Base-by-base conservation (phyloP, 1,140 invertebrate species). In the Caenorhabditis remanei region DNA sequence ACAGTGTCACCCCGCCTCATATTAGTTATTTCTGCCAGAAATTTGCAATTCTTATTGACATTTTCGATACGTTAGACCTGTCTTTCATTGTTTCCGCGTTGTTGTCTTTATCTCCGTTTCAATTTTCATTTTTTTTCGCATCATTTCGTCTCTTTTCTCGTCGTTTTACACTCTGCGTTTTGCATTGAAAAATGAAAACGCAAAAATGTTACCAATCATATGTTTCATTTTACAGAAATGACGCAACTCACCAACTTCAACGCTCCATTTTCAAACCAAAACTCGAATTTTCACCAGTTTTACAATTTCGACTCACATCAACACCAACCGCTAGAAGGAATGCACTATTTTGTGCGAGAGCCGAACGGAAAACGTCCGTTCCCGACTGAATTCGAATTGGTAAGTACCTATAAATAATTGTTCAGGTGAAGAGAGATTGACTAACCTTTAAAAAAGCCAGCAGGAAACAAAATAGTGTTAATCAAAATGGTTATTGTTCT, bases 341-440 rank as follows among this genome's bases (percentile, higher is more conserved):
- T 50, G 7, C 40, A 24, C 14, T 79, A 79, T 79, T 79, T 53
- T 79, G 71, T 79, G 7, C 6, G 71, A 24, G 71, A 79, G 40
- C 71, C 71, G 0, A 79, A 79, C 40, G 71, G 71, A 50, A 79
- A 79, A 79, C 71, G 71, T 7, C 71, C 71, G n/a, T 79, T 79
- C 53, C 71, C 71, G n/a, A 40, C n/a, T 11, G 71, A 79, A 53
- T 79, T 79, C 40, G 71, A 79, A 53, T 46, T 79, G 71, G 71
- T 79, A n/a, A 79, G 71, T 50, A 46, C 32, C 32, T 32, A 71
- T 46, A 14, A 14, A 7, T 13, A 0, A 14, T 13, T 65, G 32
- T 71, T 46, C 6, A 71, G 56, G 19, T 16, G 56, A 58, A 58
- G 9, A 9, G 50, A 16, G 9, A 53, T 1, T 53, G 50, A 53